Conservation (phyloP, 2,888 invertebrate genomes). For the Eulithis testata region DNA sequence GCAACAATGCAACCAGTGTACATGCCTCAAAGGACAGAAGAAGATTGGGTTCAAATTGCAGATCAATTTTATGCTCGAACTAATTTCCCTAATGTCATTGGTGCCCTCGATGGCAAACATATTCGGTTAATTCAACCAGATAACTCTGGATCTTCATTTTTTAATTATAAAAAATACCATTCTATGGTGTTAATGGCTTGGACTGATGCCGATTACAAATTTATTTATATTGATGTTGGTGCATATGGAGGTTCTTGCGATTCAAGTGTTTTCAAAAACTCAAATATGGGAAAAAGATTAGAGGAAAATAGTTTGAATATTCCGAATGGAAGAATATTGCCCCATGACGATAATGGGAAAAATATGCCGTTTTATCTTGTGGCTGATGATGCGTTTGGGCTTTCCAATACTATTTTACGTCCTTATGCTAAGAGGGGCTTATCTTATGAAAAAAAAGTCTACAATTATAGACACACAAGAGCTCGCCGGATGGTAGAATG, state of each 20-base stretch:
- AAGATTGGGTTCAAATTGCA: slow-evolving; percentile 33
- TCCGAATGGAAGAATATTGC: slow-evolving; percentile 27
- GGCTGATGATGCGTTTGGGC: slow-evolving; percentile 32
- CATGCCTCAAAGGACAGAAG: slow-evolving; percentile 29
- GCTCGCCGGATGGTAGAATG: slow-evolving; percentile 39
- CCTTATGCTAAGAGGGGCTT: slow-evolving; percentile 29
- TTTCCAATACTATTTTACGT: slow-evolving; percentile 27
- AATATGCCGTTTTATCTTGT: slow-evolving; percentile 31
- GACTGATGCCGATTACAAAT: slow-evolving; percentile 36
- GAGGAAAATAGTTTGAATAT: slow-evolving; percentile 29
- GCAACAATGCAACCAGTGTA: slow-evolving; percentile 27
- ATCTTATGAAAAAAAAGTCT: slow-evolving; percentile 34
- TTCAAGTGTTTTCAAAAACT: slow-evolving; percentile 17
- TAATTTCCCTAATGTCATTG: slow-evolving; percentile 31
- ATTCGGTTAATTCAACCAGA: slow-evolving; percentile 24
- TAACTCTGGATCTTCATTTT: slow-evolving; percentile 29
- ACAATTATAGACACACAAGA: slow-evolving; percentile 35
- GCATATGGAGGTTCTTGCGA: slow-evolving; percentile 28
- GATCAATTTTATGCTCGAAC: slow-evolving; percentile 28
- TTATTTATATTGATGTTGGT: slow-evolving; percentile 40
- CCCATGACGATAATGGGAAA: slow-evolving; percentile 25
- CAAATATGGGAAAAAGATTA: slow-evolving; percentile 26
- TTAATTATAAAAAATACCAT: slow-evolving; percentile 39
- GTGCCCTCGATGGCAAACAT: slow-evolving; percentile 30
- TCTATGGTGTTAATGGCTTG: slow-evolving; percentile 41